Conservation (phyloP, 1,140 invertebrate genomes). For the Lycorma delicatula region DNA sequence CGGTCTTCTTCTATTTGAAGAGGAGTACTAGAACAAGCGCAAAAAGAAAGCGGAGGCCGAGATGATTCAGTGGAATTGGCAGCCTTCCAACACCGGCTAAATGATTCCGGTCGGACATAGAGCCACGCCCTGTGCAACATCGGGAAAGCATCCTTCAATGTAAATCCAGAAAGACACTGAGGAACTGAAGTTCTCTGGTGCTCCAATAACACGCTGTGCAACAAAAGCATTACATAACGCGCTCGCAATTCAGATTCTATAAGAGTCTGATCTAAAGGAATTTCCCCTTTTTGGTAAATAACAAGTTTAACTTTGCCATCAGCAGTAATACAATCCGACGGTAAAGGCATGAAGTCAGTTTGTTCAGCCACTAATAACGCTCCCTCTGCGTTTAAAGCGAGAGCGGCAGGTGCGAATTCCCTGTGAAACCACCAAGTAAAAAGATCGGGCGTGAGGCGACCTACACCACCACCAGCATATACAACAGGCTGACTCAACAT, state of each 20-base stretch:
- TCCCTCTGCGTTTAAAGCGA: conserved; percentile 41
- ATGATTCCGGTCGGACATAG: conserved; percentile 39
- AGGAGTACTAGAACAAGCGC: conserved; percentile 19
- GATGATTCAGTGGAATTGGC: conserved; percentile 25
- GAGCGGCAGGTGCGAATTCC: conserved; percentile 43
- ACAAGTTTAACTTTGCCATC: conserved; percentile 39
- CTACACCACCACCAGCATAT: conserved; percentile 44
- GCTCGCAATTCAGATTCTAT: conserved; percentile 39
- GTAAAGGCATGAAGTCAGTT: conserved; percentile 37
- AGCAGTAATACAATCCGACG: conserved; percentile 37
- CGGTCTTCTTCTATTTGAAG: conserved; percentile 30
- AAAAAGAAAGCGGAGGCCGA: conserved; percentile 8
- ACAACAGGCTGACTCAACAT: conserved; percentile 46
- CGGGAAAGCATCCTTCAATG: conserved; percentile 43
- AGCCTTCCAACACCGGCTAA: conserved; percentile 36
- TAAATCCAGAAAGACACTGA: conserved; percentile 36
- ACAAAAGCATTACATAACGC: conserved; percentile 36
- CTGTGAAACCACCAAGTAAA: conserved; percentile 47
- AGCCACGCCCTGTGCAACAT: conserved; percentile 44
- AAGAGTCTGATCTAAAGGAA: conserved; percentile 34
- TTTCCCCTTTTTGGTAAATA: conserved; percentile 30
- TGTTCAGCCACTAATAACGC: conserved; percentile 40
- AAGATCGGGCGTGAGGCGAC: conserved; percentile 40
- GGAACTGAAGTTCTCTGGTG: conserved; percentile 26
- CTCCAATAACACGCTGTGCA: conserved; percentile 27